Evolutionary conservation across 2,113 vertebrate species (phyloP), one percentile per base, ranked within the genome.

Genomic region (Ceuthmochares aereus): DNA sequence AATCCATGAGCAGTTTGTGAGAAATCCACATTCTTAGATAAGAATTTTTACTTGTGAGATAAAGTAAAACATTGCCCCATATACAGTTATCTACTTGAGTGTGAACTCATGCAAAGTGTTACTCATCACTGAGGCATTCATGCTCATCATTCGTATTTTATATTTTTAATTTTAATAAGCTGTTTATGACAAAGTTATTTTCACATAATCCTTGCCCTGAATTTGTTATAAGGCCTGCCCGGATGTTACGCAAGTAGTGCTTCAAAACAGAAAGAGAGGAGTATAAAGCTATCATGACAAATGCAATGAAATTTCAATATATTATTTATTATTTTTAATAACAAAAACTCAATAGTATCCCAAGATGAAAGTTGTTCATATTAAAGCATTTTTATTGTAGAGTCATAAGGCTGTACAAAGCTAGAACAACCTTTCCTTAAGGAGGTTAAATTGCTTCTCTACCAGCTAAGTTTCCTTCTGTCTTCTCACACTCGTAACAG

Each of bases 301-400:
- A 77, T 37, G 14, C 7, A 77, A 59, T 40, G 14, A 75, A 18
- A 68, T 52, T 52, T 78, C 34, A 67, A 19, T 21, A 36, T 89
- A 81, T 36, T 84, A 80, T 72, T 87, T 82, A 78, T 68, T 63
- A 66, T 89, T 93, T 91, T 90, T 64, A 83, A 69, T n/a, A 60
- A 84, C 36, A 90, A 86, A 89, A 67, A 16, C 10, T 81, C n/a
- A 60, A 27, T 52, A 52, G 14, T 15, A 75, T 49, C 49, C 51
- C n/a, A 55, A 75, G 51, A 90, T 60, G 45, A 59, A 84, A 90
- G 62, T 7, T 78, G 37, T 43, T 70, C 68, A 63, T 11, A 59
- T 82, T 81, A 87, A 73, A 84, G n/a, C 8, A 49, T 26, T 93
- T 86, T 86, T 78, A 68, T 30, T 68, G 68, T 34, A 64, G 37